A percentile compares a stretch with the other conserved stretches of the same genome.
phyloP scores from a whole-genome alignment of 2,888 invertebrate genomes.

The Unio pictorum region DNA sequence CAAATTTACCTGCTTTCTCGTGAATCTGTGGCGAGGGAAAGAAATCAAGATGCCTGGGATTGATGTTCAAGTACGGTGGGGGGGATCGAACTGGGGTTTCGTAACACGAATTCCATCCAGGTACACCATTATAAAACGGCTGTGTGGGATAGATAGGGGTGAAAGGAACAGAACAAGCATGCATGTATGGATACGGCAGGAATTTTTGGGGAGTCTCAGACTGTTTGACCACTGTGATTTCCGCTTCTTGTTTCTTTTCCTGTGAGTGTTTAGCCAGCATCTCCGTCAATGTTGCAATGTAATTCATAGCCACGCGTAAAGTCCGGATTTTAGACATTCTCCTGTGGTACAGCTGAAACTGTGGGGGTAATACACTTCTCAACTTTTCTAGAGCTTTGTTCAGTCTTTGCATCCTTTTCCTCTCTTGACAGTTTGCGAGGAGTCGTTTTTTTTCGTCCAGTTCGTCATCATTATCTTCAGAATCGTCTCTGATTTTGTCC shows the following conservation, averaged over 20 bases:
- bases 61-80: neutral
- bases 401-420: slow-evolving; percentile 48
- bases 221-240: neutral
- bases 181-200: neutral
- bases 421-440: slow-evolving; percentile 47
- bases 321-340: slow-evolving; percentile 55
- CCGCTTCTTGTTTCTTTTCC: slow-evolving; percentile 12
- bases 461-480: slow-evolving; percentile 19
- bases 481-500: slow-evolving; percentile 9
- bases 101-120: neutral
- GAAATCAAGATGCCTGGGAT: slow-evolving; percentile 26
- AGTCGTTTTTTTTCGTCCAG: slow-evolving; percentile 37
- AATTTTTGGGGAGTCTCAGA: neutral
- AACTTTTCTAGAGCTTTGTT: slow-evolving; percentile 45
- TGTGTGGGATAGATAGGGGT: neutral
- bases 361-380: slow-evolving; percentile 38
- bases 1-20: no score
- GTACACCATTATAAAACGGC: no score
- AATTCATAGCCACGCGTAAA: slow-evolving; percentile 46
- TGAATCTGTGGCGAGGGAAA: neutral
- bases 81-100: slow-evolving; percentile 23
- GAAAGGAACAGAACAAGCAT: neutral
- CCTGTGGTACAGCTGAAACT: slow-evolving; percentile 38
- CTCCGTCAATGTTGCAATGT: slow-evolving; percentile 43
- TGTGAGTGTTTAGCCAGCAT: slow-evolving; percentile 28